These are phyloP conservation scores for Glossophaga mutica DNA, from an alignment of 2,797 vertebrate genomes.

Conservation along the genomic window DNA sequence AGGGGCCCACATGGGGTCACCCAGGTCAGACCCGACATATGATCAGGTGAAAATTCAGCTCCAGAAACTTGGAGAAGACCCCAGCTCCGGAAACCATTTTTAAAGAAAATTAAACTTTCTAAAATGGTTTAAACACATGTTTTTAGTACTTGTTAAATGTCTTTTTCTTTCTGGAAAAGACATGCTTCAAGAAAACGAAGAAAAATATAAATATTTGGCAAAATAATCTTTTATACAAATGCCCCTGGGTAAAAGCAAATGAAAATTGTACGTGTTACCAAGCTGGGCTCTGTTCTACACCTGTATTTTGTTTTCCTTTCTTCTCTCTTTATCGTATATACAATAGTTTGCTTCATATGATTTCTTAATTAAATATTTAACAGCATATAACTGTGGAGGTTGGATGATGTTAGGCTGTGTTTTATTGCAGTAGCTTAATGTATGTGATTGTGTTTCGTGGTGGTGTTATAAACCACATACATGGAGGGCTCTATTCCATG, in stretches of 20 bases:
- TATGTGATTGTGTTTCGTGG: constrained; percentile 4
- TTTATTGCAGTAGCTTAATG: constrained; percentile 27
- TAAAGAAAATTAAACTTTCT: constrained; percentile 63
- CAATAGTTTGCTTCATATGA: constrained; percentile 37
- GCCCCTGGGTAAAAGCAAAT: constrained; percentile 65
- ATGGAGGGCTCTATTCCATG: constrained; percentile 2
- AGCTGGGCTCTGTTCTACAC: constrained; percentile 45
- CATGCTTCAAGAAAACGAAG: constrained; percentile 72
- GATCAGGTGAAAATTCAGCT: constrained; percentile 70
- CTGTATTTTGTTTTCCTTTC: constrained; percentile 30
- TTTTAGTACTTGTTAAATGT: constrained; percentile 70
- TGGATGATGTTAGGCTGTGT: not conserved
- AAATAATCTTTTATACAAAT: constrained; percentile 44
- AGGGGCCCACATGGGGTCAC: constrained; percentile 24
- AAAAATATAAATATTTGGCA: constrained; percentile 68
- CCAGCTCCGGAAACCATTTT: constrained; percentile 54
- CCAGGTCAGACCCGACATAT: not conserved
- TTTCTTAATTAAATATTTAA: constrained; percentile 67
- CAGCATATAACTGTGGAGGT: not conserved
- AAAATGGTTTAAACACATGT: constrained; percentile 64
- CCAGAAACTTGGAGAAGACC: constrained; percentile 60
- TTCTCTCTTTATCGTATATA: constrained; percentile 1
- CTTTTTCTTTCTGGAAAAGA: constrained; percentile 57
- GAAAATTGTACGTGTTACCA: constrained; percentile 59
- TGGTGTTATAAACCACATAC: not conserved